Conservation (phyloP, 2,888 invertebrate genomes). For the Pollenia amentaria region DNA sequence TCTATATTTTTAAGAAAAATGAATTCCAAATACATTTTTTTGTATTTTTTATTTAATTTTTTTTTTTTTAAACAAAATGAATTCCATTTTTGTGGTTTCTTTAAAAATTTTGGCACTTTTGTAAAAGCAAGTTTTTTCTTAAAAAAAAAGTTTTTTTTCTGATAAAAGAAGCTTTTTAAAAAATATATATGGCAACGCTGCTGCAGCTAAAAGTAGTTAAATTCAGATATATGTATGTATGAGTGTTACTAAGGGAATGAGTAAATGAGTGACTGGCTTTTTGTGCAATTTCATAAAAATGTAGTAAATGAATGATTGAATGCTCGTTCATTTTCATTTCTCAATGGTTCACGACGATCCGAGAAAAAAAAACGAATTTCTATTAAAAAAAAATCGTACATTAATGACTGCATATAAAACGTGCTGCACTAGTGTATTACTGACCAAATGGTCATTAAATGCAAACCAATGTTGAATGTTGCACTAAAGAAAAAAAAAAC, state of each 20-base stretch:
- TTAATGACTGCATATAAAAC: slow-evolving; percentile 71
- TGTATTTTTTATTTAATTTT: too few relatives aligned
- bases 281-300: slow-evolving; percentile 29
- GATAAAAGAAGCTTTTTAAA: too few relatives aligned
- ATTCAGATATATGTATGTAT: slow-evolving; percentile 40
- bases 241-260: slow-evolving; percentile 46
- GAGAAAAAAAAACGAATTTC: neutral
- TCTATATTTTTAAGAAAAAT: too few relatives aligned
- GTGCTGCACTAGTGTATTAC: slow-evolving; percentile 55
- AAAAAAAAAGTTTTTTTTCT: too few relatives aligned
- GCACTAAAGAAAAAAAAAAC: neutral
- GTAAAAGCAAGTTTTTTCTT: too few relatives aligned
- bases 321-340: slow-evolving; percentile 49
- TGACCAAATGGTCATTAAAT: slow-evolving; percentile 66
- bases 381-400: slow-evolving; percentile 10
- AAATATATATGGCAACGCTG: too few relatives aligned
- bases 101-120: too few relatives aligned
- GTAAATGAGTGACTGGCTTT: slow-evolving; percentile 19
- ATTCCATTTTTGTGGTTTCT: too few relatives aligned
- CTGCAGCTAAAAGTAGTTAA: slow-evolving; percentile 30
- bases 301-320: slow-evolving; percentile 64
- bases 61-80: too few relatives aligned
- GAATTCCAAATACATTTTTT: too few relatives aligned
- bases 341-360: neutral
- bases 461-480: slow-evolving; percentile 50